Conservation (phyloP, 30 jellyfish, hydroid and myxozoan genomes). For the Morbakka virulenta region DNA sequence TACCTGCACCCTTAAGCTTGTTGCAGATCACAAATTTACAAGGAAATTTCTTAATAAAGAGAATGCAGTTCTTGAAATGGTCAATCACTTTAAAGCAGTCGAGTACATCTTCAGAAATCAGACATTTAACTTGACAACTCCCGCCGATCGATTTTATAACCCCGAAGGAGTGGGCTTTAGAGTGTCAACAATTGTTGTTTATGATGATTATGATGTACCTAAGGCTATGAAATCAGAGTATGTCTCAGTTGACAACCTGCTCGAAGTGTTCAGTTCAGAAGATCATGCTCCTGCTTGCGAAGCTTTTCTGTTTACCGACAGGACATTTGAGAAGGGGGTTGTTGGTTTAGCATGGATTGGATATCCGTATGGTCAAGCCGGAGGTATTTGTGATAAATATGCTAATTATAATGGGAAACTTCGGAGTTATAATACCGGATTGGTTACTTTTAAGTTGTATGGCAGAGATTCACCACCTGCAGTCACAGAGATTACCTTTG, state of each 20-base stretch:
- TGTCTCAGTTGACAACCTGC: slow-evolving; percentile 57
- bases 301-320: slow-evolving; percentile 86
- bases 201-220: slow-evolving; percentile 78
- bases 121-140: slow-evolving; percentile 78
- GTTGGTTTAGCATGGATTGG: slow-evolving; percentile 91
- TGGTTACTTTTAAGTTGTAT: slow-evolving; percentile 73
- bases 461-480: slow-evolving; percentile 91
- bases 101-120: slow-evolving; percentile 92
- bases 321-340: slow-evolving; percentile 89
- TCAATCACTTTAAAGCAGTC: slow-evolving; percentile 90
- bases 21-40: slow-evolving; percentile 83
- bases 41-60: slow-evolving; percentile 77
- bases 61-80: slow-evolving; percentile 82
- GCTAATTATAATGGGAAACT: slow-evolving; percentile 80
- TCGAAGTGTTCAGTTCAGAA: slow-evolving; percentile 73
- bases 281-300: slow-evolving; percentile 88
- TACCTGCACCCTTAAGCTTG: slow-evolving; percentile 83
- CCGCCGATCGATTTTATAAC: slow-evolving; percentile 64
- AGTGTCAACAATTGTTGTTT: slow-evolving; percentile 60
- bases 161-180: slow-evolving; percentile 95
- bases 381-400: slow-evolving; percentile 94
- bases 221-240: slow-evolving; percentile 50
- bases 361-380: slow-evolving; percentile 95
- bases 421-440: slow-evolving; percentile 87
- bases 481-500: slow-evolving; percentile 85